Conservation (phyloP, 2,797 vertebrate species). For the Triplophysa bombifrons region DNA sequence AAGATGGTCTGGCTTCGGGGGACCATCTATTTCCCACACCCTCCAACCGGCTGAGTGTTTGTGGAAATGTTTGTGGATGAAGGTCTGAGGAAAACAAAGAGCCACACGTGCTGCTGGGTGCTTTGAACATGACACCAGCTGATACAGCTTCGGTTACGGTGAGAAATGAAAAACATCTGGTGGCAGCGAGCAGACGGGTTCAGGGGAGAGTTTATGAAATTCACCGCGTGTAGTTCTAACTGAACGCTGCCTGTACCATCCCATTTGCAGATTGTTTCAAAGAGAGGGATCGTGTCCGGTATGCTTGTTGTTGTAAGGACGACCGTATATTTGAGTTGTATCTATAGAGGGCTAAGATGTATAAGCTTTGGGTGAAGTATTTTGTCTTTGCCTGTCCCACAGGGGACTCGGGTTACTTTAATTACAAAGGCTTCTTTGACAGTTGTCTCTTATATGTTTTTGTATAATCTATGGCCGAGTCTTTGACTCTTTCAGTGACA, state of each 20-base stretch:
- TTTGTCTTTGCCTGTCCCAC: slow-evolving; percentile 36
- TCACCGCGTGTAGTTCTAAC: slow-evolving; percentile 40
- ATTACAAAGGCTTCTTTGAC: slow-evolving; percentile 46
- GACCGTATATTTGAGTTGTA: slow-evolving; percentile 24
- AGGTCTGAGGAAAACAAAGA: slow-evolving; percentile 61
- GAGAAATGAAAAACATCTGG: slow-evolving; percentile 74
- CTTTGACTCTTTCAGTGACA: slow-evolving; percentile 16
- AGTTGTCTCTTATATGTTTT: slow-evolving; percentile 40
- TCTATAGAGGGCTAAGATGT: slow-evolving; percentile 2
- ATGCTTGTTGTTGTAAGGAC: slow-evolving; percentile 35
- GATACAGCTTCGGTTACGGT: slow-evolving; percentile 65
- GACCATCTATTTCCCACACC: slow-evolving; percentile 68
- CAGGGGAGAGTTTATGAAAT: slow-evolving; percentile 52
- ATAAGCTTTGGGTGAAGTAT: neutral
- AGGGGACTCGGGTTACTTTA: slow-evolving; percentile 32
- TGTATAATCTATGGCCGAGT: slow-evolving; percentile 27
- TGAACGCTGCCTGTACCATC: slow-evolving; percentile 37
- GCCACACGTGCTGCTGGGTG: slow-evolving; percentile 60
- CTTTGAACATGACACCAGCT: slow-evolving; percentile 74
- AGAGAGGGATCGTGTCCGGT: slow-evolving; percentile 30
- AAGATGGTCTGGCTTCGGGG: slow-evolving; percentile 46
- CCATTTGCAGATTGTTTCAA: slow-evolving; percentile 36
- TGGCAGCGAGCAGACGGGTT: slow-evolving; percentile 36
- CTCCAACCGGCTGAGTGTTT: slow-evolving; percentile 63
- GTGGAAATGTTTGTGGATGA: slow-evolving; percentile 73